phyloP scores from a whole-genome alignment of 2,888 invertebrate genomes.

The Strigamia maritima region DNA sequence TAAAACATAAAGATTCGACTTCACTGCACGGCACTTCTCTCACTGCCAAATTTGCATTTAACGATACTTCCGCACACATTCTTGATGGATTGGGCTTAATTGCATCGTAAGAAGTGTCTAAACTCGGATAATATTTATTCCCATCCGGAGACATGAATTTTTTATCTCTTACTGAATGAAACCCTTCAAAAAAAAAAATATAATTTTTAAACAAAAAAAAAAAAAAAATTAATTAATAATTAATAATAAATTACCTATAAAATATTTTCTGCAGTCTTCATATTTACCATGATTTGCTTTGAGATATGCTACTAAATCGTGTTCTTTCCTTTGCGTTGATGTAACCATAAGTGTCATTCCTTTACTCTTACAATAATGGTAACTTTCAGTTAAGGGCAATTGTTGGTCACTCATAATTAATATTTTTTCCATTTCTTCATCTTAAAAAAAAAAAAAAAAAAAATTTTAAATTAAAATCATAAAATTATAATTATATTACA shows the following conservation, averaged over 20 bases:
- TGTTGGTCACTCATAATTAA: background rate
- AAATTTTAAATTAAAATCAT: background rate
- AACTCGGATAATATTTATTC: background rate
- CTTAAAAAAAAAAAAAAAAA: background rate
- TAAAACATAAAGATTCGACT: background rate
- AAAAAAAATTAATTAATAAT: background rate
- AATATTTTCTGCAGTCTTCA: background rate
- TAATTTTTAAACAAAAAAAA: background rate
- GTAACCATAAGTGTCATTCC: background rate
- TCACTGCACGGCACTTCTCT: conserved; percentile 3
- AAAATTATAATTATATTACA: background rate
- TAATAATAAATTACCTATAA: background rate
- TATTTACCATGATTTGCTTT: background rate
- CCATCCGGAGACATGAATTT: conserved; percentile 7
- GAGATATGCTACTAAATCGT: background rate
- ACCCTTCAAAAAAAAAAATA: background rate
- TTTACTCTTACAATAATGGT: background rate
- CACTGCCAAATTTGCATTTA: background rate
- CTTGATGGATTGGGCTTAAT: background rate
- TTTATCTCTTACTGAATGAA: background rate
- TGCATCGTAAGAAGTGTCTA: background rate
- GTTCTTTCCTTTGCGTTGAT: background rate
- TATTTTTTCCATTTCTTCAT: background rate
- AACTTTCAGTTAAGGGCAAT: background rate
- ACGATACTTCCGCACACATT: background rate